Conservation (phyloP, 2,888 invertebrate genomes). For the Scaptomyza caliginosa region DNA sequence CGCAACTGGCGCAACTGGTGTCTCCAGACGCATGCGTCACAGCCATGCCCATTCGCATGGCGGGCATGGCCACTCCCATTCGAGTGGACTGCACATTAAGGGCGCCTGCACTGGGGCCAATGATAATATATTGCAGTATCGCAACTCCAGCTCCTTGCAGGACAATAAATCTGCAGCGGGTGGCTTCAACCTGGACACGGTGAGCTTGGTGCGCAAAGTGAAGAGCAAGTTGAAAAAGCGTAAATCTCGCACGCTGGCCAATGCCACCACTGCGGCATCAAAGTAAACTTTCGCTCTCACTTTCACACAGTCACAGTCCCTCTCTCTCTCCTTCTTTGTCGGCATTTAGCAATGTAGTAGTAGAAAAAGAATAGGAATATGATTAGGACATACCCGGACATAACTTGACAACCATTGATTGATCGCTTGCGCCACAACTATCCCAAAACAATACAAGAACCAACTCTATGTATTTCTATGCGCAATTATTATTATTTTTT, state of each 20-base stretch:
- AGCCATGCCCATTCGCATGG: not conserved
- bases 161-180: slow-evolving; percentile 16
- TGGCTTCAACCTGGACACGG: slow-evolving; percentile 84
- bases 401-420: slow-evolving; percentile 7
- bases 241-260: slow-evolving; percentile 52
- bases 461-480: slow-evolving; percentile 29
- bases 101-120: slow-evolving; percentile 12
- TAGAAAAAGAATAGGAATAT: not conserved
- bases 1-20: slow-evolving; percentile 13
- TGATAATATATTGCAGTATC: slow-evolving; percentile 35
- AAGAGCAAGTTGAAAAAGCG: slow-evolving; percentile 81
- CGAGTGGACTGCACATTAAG: slow-evolving; percentile 32
- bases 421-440: slow-evolving; percentile 4
- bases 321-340: not conserved
- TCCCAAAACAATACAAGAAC: slow-evolving; percentile 1
- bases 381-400: slow-evolving; percentile 19
- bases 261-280: slow-evolving; percentile 13
- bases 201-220: slow-evolving; percentile 82
- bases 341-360: not conserved
- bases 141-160: slow-evolving; percentile 2
- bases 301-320: not conserved
- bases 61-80: slow-evolving; percentile 30
- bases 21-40: slow-evolving; percentile 47
- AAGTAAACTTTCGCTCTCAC: slow-evolving; percentile 10
- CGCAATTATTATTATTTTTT: not conserved